Conservation (phyloP, 2,113 vertebrate genomes). For the Casuarius casuarius region DNA sequence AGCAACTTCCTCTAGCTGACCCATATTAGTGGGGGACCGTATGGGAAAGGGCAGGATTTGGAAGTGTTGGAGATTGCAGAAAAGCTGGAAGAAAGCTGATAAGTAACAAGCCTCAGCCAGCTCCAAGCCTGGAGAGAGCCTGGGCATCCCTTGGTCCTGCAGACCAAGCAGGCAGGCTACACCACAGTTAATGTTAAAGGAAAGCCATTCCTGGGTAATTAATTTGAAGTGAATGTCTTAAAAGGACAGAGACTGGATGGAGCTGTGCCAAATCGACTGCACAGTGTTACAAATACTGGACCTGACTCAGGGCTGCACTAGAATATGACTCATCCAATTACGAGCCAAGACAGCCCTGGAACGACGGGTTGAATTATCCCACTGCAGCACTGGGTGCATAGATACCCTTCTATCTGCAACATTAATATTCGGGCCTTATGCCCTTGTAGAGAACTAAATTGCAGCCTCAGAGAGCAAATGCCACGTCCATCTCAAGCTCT, state of each 20-base stretch:
- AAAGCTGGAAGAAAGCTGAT: constrained; percentile 40
- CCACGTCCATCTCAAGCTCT: background rate
- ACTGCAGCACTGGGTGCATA: background rate
- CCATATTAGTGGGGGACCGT: background rate
- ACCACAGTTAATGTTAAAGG: constrained; percentile 34
- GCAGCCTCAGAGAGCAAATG: background rate
- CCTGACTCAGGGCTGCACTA: constrained; percentile 50
- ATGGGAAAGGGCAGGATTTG: constrained; percentile 48
- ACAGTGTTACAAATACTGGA: constrained; percentile 58
- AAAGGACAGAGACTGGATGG: constrained; percentile 31
- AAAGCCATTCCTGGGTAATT: constrained; percentile 50
- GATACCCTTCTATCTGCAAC: background rate
- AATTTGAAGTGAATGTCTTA: constrained; percentile 46
- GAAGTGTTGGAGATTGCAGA: constrained; percentile 9
- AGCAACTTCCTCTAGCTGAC: constrained; percentile 13
- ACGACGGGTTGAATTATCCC: constrained; percentile 22
- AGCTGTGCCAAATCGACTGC: constrained; percentile 54
- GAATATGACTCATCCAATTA: constrained; percentile 48
- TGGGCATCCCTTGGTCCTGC: constrained; percentile 18
- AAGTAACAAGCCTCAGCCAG: constrained; percentile 26
- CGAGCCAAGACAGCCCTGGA: constrained; percentile 36
- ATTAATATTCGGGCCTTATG: background rate
- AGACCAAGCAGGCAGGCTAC: constrained; percentile 33
- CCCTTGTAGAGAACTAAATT: background rate
- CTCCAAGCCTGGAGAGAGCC: constrained; percentile 30